Conservation (phyloP, 2,113 vertebrate species). For the Syrmaticus mikado region DNA sequence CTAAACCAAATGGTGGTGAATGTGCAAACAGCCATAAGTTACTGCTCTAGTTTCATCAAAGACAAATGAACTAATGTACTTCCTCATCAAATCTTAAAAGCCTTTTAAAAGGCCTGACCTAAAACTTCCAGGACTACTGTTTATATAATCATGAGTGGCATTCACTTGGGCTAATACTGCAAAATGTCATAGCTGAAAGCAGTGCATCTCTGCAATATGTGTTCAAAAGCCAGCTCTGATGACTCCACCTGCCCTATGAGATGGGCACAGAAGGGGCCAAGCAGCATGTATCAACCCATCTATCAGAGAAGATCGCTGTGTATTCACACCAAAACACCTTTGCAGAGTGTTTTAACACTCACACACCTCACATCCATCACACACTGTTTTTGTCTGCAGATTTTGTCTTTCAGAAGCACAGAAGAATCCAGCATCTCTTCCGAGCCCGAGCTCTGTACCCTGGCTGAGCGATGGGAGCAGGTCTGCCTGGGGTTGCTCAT, state of each 20-base stretch:
- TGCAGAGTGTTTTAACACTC: no score
- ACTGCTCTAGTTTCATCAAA: not conserved
- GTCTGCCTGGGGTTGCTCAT: not conserved
- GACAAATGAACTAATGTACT: not conserved
- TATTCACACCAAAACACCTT: not conserved
- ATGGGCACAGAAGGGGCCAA: fast-evolving
- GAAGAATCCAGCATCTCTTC: not conserved
- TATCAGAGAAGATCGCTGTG: fast-evolving
- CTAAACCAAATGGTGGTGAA: not conserved
- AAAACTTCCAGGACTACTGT: not conserved
- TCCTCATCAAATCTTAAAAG: not conserved
- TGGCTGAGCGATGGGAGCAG: fast-evolving
- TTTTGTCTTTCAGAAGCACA: not conserved
- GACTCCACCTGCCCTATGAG: fast-evolving
- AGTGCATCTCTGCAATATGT: not conserved
- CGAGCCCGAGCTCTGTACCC: fast-evolving
- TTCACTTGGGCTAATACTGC: not conserved
- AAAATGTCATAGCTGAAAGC: not conserved
- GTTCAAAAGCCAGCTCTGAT: not conserved
- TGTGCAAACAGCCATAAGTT: not conserved
- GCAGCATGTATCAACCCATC: not conserved
- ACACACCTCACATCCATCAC: not conserved
- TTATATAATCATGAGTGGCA: not conserved
- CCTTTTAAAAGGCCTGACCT: not conserved
- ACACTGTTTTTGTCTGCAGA: not conserved